phyloP scores from a whole-genome alignment of 2,113 vertebrate species.

The rat (Rattus norvegicus) region GRCr8 NC_086036.1:54112501-54113000 shows the following conservation, averaged over 20 bases:
- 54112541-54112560: not conserved
- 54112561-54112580: not conserved
- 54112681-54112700: not conserved
- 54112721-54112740: not conserved
- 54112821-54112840: not conserved
- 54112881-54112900: too few species aligned
- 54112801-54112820: not conserved
- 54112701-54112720: not conserved
- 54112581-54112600: not conserved
- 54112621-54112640: not conserved
- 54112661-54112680: not conserved
- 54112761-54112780: not conserved
- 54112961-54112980: not conserved
- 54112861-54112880: not conserved
- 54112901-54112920: too few species aligned
- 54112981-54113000: not conserved
- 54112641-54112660: not conserved
- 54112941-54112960: not conserved
- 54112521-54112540: not conserved
- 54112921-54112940: not conserved
- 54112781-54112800: not conserved
- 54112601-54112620: not conserved
- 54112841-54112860: not conserved
- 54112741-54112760: not conserved
- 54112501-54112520: not conserved